Conservation (phyloP, 2,888 invertebrate genomes). For the Podabrus alpinus region DNA sequence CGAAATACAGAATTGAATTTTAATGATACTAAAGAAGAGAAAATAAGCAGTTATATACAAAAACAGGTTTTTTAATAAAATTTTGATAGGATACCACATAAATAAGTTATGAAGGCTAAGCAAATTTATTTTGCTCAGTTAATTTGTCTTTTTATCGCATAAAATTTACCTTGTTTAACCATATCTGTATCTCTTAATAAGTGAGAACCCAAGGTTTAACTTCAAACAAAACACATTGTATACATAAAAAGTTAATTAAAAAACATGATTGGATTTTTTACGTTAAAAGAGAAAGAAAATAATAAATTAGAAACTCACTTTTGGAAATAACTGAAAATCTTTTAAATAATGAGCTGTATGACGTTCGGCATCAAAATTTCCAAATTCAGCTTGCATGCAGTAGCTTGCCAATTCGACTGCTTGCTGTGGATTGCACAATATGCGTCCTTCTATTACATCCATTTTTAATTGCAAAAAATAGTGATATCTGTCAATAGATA, state of each 20-base stretch:
- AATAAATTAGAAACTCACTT: slow-evolving; percentile 62
- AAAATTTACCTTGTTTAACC: too few relatives aligned
- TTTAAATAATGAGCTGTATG: slow-evolving; percentile 91
- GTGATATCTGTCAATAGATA: slow-evolving; percentile 66
- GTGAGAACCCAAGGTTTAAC: too few relatives aligned
- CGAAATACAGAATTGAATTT: too few relatives aligned
- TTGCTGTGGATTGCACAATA: slow-evolving; percentile 88
- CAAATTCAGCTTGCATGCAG: slow-evolving; percentile 96
- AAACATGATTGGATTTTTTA: background rate
- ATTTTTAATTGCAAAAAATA: slow-evolving; percentile 94
- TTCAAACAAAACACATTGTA: too few relatives aligned
- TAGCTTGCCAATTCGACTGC: slow-evolving; percentile 91
- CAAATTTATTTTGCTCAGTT: too few relatives aligned
- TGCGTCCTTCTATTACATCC: slow-evolving; percentile 91
- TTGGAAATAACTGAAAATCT: slow-evolving; percentile 89
- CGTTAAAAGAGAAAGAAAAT: background rate
- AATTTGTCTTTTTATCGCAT: too few relatives aligned
- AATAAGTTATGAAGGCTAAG: too few relatives aligned
- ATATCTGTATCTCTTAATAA: too few relatives aligned
- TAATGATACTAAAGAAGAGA: too few relatives aligned
- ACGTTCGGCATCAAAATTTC: slow-evolving; percentile 85
- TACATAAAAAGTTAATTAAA: background rate
- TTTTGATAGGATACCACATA: too few relatives aligned
- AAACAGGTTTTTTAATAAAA: too few relatives aligned
- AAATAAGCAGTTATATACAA: too few relatives aligned